A percentile compares a stretch with the other conserved stretches of the same genome.
Conservation (phyloP, 2,113 vertebrate genomes). For the Tragelaphus strepsiceros region DNA sequence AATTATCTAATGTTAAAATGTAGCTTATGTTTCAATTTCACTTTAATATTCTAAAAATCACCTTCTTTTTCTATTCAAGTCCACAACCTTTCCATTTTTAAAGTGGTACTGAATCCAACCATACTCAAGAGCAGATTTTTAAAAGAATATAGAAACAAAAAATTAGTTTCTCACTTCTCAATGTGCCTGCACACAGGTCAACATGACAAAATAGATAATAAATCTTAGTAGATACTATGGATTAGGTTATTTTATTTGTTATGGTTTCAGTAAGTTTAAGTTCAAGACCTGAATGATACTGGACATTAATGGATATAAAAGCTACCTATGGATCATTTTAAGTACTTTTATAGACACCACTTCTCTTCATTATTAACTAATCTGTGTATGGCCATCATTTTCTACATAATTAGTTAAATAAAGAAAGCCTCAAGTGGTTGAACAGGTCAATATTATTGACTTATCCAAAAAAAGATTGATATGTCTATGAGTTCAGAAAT, state of each 20-base stretch:
- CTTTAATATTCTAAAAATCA: not conserved
- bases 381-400: not conserved
- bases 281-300: not conserved
- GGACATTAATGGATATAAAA: not conserved
- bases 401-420: constrained; percentile 15
- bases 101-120: not conserved
- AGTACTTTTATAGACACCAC: constrained; percentile 14
- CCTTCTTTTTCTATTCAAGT: not conserved
- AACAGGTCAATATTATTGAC: constrained; percentile 53
- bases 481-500: constrained; percentile 22
- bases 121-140: not conserved
- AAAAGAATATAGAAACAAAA: not conserved
- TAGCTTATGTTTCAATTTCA: not conserved
- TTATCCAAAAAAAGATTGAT: constrained; percentile 20
- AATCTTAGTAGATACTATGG: not conserved
- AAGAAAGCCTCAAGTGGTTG: constrained; percentile 1
- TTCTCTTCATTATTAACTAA: constrained; percentile 2
- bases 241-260: not conserved
- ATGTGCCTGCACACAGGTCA: not conserved
- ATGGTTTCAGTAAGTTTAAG: constrained; percentile 27
- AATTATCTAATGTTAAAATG: not conserved
- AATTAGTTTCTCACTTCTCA: not conserved
- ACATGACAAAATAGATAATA: not conserved
- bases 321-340: constrained; percentile 6
- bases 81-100: not conserved